These are phyloP conservation scores for Saccopteryx leptura DNA, from an alignment of 2,113 vertebrate species.

Conservation along the genomic window DNA sequence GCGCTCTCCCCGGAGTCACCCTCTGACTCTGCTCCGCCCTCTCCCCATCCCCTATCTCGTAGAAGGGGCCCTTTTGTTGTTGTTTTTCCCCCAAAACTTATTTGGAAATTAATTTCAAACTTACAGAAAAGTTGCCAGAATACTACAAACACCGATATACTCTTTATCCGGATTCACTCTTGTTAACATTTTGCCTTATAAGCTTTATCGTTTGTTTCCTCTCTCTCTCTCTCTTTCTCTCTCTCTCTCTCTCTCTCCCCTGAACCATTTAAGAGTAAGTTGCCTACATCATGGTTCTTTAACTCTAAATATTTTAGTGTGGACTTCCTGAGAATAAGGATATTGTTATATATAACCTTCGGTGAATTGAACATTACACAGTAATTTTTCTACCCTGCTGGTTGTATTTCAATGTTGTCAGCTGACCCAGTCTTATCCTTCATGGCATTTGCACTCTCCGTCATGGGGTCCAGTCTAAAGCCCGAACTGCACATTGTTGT, in stretches of 20 bases:
- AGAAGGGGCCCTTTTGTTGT: not conserved
- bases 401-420: not conserved
- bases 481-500: not conserved
- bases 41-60: not conserved
- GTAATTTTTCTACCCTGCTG: not conserved
- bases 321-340: not conserved
- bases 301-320: not conserved
- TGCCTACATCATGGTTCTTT: not conserved
- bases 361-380: not conserved
- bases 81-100: not conserved
- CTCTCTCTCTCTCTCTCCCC: not conserved
- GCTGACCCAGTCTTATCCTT: not conserved
- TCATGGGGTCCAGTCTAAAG: too few species aligned
- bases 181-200: constrained; percentile 19
- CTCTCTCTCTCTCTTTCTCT: not conserved
- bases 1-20: not conserved
- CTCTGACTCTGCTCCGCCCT: not conserved
- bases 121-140: constrained; percentile 1
- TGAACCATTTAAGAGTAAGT: not conserved
- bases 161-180: not conserved
- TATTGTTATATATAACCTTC: not conserved
- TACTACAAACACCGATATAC: not conserved
- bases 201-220: constrained; percentile 25
- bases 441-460: not conserved
- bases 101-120: constrained; percentile 37